Evolutionary conservation across 2,797 vertebrate genomes (phyloP).

Genomic region (Acrocephalus scirpaceus): DNA sequence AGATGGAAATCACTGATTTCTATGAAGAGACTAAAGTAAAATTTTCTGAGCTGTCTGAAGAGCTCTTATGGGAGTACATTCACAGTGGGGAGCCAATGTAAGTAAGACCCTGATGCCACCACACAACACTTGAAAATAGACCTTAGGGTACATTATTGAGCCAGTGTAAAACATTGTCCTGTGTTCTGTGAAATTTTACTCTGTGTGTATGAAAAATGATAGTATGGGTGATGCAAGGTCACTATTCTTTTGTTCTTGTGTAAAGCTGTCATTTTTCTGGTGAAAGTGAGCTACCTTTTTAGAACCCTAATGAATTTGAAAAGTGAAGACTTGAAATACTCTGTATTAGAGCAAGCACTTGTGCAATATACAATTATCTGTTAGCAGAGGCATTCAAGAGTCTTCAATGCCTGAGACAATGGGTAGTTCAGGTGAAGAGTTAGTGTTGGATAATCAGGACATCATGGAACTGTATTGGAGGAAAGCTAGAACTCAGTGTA

Average conservation of each 20-base stretch:
- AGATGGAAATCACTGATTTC: constrained; percentile 84
- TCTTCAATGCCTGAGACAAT: neutral
- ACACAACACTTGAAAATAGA: neutral
- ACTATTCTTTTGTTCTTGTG: neutral
- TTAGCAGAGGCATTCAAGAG: neutral
- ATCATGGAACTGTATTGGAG: neutral
- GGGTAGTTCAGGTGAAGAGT: neutral
- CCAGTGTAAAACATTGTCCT: neutral
- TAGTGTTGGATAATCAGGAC: neutral
- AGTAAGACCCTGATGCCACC: constrained; percentile 62
- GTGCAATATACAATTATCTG: neutral
- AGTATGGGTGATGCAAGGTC: neutral
- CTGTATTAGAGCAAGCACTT: neutral
- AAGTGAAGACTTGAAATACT: neutral
- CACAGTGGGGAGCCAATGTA: constrained; percentile 96
- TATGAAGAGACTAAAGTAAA: constrained; percentile 95
- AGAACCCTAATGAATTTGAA: neutral
- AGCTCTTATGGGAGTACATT: constrained; percentile 94
- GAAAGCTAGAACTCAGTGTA: neutral
- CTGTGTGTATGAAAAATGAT: neutral
- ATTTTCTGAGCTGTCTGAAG: constrained; percentile 93
- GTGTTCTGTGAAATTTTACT: neutral
- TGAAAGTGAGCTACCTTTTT: neutral
- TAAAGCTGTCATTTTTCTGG: neutral
- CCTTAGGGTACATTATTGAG: neutral